phyloP scores from a whole-genome alignment of 1,140 invertebrate genomes.

The Neodiprion fabricii region DNA sequence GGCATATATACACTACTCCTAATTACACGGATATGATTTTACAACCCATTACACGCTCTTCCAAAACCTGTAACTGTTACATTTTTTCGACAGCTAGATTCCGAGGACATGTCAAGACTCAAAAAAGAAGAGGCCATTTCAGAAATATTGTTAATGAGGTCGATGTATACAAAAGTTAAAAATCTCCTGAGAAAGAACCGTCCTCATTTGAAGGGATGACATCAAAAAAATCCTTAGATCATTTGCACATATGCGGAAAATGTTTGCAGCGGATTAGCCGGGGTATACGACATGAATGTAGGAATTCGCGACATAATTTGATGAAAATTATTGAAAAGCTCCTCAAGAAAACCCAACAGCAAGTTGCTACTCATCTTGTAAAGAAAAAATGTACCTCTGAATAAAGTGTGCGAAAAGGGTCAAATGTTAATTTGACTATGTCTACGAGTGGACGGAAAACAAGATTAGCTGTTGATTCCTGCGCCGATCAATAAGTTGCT shows the following conservation, averaged over 20 bases:
- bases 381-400: constrained; percentile 12
- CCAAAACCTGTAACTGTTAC: constrained; percentile 8
- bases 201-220: neutral
- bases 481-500: neutral
- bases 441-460: constrained; percentile 9
- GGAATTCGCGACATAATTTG: constrained; percentile 12
- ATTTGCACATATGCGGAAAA: neutral
- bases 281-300: neutral
- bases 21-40: constrained; percentile 1
- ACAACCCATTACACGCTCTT: neutral
- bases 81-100: constrained; percentile 12
- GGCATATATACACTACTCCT: neutral
- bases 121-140: neutral
- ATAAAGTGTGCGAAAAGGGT: neutral
- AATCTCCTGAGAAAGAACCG: no score
- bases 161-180: neutral
- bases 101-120: neutral
- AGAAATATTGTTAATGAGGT: neutral
- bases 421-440: constrained; percentile 10
- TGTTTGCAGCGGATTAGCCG: neutral
- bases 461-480: constrained; percentile 10
- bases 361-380: constrained; percentile 12
- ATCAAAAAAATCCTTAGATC: neutral
- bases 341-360: constrained; percentile 19
- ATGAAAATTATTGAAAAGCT: constrained; percentile 15